A percentile compares a stretch with the other conserved stretches of the same genome.
Conservation (phyloP, 2,888 invertebrate species). For the Lithophane leautieri region DNA sequence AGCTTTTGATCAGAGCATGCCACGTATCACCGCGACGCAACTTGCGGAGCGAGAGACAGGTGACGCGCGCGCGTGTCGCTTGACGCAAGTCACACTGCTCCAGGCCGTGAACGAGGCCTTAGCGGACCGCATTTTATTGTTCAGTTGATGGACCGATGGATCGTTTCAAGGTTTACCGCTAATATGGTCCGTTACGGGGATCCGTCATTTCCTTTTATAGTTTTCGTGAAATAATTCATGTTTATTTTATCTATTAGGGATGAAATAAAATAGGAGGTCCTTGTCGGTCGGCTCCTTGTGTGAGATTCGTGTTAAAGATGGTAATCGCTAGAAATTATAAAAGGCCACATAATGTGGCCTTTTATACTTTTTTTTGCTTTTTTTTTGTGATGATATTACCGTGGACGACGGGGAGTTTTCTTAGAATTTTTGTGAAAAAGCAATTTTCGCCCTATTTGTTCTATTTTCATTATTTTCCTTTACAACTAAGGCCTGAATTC, state of each 20-base stretch:
- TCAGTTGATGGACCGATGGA: conserved; percentile 54
- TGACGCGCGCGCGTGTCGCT: neutral
- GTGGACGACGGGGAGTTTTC: neutral
- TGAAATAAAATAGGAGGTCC: neutral
- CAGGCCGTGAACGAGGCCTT: conserved; percentile 13
- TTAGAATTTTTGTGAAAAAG: neutral
- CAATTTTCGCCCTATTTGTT: neutral
- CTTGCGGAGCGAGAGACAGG: neutral
- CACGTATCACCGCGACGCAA: neutral
- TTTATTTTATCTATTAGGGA: neutral
- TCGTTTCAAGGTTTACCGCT: conserved; percentile 40
- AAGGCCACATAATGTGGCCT: too few relatives aligned
- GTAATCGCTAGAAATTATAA: too few relatives aligned
- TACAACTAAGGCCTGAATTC: too few relatives aligned
- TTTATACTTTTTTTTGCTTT: too few relatives aligned
- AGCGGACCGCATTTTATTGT: conserved; percentile 59
- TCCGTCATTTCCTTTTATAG: conserved; percentile 41
- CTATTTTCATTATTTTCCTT: too few relatives aligned
- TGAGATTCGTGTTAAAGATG: neutral
- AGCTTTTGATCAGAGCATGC: neutral
- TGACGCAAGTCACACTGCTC: neutral
- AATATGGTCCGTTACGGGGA: conserved; percentile 41
- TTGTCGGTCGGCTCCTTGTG: neutral
- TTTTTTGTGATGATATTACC: too few relatives aligned
- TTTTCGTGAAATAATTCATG: conserved; percentile 26